phyloP scores from a whole-genome alignment of 1,140 invertebrate genomes.

The Ips nitidus region DNA sequence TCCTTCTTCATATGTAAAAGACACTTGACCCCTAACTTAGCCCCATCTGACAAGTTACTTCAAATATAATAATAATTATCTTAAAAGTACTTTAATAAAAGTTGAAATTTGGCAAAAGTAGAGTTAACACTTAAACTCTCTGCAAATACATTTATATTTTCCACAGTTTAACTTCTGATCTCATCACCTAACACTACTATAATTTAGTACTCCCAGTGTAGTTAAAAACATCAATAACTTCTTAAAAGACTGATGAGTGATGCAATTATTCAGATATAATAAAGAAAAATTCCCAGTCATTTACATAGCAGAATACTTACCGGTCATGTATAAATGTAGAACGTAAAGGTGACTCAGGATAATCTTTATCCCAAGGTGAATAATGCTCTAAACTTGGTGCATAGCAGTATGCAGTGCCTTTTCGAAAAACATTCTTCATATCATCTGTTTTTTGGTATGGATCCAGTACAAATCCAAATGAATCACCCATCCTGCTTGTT shows the following conservation, averaged over 20 bases:
- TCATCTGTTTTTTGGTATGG: conserved; percentile 11
- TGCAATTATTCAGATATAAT: not conserved
- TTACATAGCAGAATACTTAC: not conserved
- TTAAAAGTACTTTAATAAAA: no score
- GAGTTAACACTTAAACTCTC: no score
- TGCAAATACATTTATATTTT: no score
- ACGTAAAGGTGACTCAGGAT: conserved; percentile 19
- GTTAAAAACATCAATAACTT: not conserved
- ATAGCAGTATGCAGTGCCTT: conserved; percentile 1
- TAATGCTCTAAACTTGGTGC: not conserved
- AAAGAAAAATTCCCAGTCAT: not conserved
- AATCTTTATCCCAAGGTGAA: conserved; percentile 11
- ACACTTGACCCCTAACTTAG: no score
- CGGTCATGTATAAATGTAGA: not conserved
- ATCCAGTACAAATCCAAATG: not conserved
- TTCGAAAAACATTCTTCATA: not conserved
- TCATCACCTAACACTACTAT: no score
- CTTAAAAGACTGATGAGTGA: not conserved
- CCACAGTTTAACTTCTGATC: no score
- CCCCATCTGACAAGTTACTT: no score
- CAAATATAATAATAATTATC: no score
- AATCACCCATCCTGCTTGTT: no score
- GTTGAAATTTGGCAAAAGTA: no score
- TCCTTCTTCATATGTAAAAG: no score
- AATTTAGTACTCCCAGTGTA: no score